Base-by-base conservation (phyloP, 2,888 invertebrate genomes). In the Caradrina kadenii region DNA sequence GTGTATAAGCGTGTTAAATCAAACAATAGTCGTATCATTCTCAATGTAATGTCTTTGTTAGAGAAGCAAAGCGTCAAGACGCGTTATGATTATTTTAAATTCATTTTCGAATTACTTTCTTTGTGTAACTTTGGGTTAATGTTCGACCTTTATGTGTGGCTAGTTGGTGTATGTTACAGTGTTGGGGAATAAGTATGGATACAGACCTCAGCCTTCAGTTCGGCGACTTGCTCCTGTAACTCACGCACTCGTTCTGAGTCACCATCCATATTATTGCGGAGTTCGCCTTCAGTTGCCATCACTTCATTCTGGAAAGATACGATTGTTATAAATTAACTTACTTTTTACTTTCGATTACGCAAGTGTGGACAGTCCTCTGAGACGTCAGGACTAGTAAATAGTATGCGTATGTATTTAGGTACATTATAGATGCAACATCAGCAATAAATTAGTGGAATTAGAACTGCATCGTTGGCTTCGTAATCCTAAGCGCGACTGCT, bases 181-280 rank as follows among this genome's bases (percentile, higher is more conserved):
- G 48, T 17, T 17, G 48, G 21, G 19, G 21, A 39, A 31, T 5
- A 35, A 26, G 1, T 58, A 19, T 22, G 56, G n/a, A 21, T 48
- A 11, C n/a, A 64, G 96, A 99, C 99, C 98, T 99, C 99, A 64
- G 99, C 98, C 95, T 98, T 98, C 45, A 99, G 96, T 92, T 99
- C 99, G 49, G 98, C 98, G 79, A 99, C 98, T 93, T 98, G 98
- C 93, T 99, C 99, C 93, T 99, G 99, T 76, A 99, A 96, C 85
- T 99, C 99, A 72, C 98, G 97, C 35, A 98, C 98, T 86, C 98
- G 97, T 81, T 98, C 98, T 63, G 97, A 98, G 88, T 98, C 77
- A 8, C 75, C 98, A 74, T 98, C 98, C 85, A 98, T 96, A 92
- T 98, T 98, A 84, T 98, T 98, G 75, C 98, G 97, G 63, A 99